A percentile compares a stretch with the other conserved stretches of the same genome.
phyloP scores from a whole-genome alignment of 2,113 vertebrate species.

The Mobula hypostoma region DNA sequence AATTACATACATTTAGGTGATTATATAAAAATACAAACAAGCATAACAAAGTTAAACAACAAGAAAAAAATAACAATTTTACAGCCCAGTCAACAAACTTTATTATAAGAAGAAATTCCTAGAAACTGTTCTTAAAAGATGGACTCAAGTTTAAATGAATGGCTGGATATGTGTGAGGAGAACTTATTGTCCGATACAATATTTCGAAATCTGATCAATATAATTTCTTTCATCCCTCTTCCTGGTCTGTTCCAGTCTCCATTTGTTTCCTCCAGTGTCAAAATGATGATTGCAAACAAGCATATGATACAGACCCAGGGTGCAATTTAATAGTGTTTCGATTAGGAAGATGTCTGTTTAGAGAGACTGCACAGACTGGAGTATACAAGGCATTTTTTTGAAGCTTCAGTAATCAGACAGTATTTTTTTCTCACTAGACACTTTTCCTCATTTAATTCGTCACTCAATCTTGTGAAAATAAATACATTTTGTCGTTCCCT shows the following conservation, averaged over 20 bases:
- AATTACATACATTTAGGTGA: no score
- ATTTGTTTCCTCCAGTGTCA: neutral
- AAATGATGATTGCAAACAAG: conserved; percentile 12
- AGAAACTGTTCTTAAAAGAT: neutral
- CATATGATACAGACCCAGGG: neutral
- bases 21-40: no score
- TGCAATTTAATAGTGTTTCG: conserved; percentile 30
- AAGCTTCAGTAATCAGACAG: conserved; percentile 6
- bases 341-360: neutral
- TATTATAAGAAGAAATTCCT: neutral
- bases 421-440: neutral
- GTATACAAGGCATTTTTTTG: neutral
- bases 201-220: conserved; percentile 16
- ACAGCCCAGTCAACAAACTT: no score
- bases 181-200: neutral
- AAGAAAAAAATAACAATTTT: no score
- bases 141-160: neutral
- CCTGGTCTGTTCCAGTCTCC: neutral
- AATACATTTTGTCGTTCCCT: neutral
- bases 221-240: neutral
- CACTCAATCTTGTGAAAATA: neutral
- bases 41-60: no score
- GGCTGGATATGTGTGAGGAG: neutral
- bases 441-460: neutral
- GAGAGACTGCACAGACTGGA: neutral